A percentile compares a stretch with the other conserved stretches of the same genome.
Evolutionary conservation across 2,888 invertebrate genomes (phyloP).

Genomic region (Candidula unifasciata): DNA sequence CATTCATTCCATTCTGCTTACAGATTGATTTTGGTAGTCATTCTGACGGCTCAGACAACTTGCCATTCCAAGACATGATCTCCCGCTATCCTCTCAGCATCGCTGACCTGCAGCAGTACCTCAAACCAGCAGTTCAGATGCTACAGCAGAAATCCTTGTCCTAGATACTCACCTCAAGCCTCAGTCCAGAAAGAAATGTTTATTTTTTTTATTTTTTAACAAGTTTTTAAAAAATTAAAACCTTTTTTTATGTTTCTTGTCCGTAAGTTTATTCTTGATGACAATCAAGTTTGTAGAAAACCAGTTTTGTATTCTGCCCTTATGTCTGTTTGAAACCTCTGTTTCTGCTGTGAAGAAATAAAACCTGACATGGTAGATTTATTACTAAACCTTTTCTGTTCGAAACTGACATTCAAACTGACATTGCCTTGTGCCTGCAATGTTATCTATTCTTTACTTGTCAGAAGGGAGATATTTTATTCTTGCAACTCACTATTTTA

Average conservation of each 20-base stretch:
- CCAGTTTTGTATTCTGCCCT: too few species aligned
- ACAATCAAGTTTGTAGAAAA: too few species aligned
- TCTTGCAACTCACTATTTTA: too few species aligned
- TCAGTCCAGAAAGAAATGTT: neutral
- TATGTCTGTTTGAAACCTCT: too few species aligned
- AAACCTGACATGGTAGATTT: too few species aligned
- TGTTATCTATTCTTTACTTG: too few species aligned
- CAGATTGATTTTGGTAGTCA: constrained; percentile 71
- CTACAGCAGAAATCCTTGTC: constrained; percentile 50
- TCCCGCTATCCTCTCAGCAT: constrained; percentile 72
- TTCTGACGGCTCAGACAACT: constrained; percentile 58
- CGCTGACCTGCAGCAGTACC: constrained; percentile 72
- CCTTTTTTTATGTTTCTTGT: neutral
- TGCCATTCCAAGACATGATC: constrained; percentile 71
- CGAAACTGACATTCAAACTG: too few species aligned
- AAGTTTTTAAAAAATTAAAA: neutral
- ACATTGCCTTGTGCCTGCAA: too few species aligned
- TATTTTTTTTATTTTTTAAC: neutral
- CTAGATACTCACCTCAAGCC: neutral
- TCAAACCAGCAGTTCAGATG: constrained; percentile 62
- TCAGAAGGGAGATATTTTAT: too few species aligned
- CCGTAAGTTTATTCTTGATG: too few species aligned
- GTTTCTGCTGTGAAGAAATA: too few species aligned
- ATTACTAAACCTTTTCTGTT: too few species aligned
- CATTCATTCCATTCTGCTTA: constrained; percentile 7